A percentile compares a stretch with the other conserved stretches of the same genome.
Conservation (phyloP, 2,797 vertebrate species). For the Fringilla coelebs region DNA sequence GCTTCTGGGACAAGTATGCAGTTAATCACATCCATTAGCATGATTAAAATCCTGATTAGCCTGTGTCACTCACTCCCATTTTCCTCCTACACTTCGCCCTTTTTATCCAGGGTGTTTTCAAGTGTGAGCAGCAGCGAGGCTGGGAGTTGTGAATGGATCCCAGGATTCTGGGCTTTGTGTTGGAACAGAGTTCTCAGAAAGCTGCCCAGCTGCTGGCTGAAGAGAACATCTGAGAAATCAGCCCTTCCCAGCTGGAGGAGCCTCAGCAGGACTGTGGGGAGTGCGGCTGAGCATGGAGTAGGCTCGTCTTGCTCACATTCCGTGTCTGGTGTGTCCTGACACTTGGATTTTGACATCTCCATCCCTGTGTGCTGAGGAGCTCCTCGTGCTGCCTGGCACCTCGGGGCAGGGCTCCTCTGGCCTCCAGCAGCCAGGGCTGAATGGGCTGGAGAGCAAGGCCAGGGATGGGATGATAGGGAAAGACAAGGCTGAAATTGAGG, state of each 20-base stretch:
- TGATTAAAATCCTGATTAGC: conserved; percentile 52
- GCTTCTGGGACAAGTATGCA: conserved; percentile 36
- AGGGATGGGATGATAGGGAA: fast-evolving
- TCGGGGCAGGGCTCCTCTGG: neutral
- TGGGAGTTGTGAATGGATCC: neutral
- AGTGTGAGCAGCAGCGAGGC: neutral
- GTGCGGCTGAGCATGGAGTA: neutral
- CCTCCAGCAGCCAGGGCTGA: neutral
- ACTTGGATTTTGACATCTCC: neutral
- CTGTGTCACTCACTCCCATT: conserved; percentile 27
- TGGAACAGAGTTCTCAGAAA: neutral
- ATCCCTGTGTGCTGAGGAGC: neutral
- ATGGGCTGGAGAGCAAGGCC: neutral
- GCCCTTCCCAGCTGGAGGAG: neutral
- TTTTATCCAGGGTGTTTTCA: neutral
- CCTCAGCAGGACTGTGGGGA: neutral
- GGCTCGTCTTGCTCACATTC: neutral
- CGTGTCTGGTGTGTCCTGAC: fast-evolving
- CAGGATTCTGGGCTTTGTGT: neutral
- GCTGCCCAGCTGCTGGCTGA: neutral
- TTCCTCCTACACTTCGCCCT: neutral
- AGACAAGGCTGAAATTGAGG: neutral
- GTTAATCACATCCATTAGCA: conserved; percentile 61
- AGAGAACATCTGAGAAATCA: neutral
- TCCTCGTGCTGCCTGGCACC: fast-evolving